These are phyloP conservation scores for Schizotus pectinicornis DNA, from an alignment of 2,888 invertebrate genomes.

Conservation along the genomic window DNA sequence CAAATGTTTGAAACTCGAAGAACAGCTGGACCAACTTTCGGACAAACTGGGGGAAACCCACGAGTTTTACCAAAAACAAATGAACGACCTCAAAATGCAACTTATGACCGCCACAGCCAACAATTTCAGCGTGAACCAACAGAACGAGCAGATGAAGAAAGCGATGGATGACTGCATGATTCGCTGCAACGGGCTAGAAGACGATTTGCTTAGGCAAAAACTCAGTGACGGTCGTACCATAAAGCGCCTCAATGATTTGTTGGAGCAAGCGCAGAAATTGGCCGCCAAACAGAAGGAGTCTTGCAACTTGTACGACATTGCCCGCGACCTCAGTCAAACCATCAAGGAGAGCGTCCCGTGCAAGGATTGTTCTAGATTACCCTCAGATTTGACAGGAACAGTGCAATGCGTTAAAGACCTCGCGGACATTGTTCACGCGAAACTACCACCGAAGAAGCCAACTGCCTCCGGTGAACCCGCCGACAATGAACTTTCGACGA, in stretches of 20 bases:
- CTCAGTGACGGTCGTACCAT: constrained; percentile 54
- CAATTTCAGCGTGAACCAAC: constrained; percentile 44
- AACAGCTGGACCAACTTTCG: constrained; percentile 43
- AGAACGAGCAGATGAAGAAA: constrained; percentile 47
- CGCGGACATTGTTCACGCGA: constrained; percentile 45
- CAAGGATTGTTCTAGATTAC: constrained; percentile 42
- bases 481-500: not conserved
- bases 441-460: constrained; percentile 4
- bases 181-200: constrained; percentile 50
- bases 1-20: constrained; percentile 47
- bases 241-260: constrained; percentile 28
- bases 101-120: constrained; percentile 46
- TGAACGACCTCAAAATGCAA: constrained; percentile 47
- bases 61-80: constrained; percentile 43
- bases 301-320: constrained; percentile 44
- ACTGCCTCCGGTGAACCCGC: not conserved
- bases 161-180: constrained; percentile 44
- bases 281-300: not conserved
- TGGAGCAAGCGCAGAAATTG: not conserved
- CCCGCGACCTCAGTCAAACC: constrained; percentile 48
- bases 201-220: constrained; percentile 55
- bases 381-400: constrained; percentile 47
- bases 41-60: constrained; percentile 37
- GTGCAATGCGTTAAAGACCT: constrained; percentile 49
- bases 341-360: constrained; percentile 46